Evolutionary conservation across 2,797 vertebrate species (phyloP), one percentile per base, ranked within the genome.

Genomic region (Notoglanidium macrostoma): DNA sequence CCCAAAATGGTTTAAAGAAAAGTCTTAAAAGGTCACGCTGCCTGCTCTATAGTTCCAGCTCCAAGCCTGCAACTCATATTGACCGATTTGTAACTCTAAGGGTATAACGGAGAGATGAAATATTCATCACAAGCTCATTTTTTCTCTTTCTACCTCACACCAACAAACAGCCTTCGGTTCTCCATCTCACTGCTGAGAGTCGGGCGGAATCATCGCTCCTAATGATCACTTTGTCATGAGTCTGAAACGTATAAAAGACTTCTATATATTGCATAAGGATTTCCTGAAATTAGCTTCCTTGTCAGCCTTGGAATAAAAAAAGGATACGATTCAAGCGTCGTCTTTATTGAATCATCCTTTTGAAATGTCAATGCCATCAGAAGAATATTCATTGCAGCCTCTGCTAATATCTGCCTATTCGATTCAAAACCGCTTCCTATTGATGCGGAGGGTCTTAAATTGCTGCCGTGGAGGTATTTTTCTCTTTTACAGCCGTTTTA

Each of bases 231-330:
- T 67, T 85, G 11, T 63, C 46, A 49, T 15, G 59, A 83, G 7
- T 68, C 49, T 49, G 68, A 68, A 21, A 44, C 55, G 65, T 35
- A 49, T 83, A 83, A 83, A 83, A 54, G 19, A 54, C 81, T 68
- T n/a, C n/a, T 83, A 67, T 29, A 68, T 68, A 35, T 26, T 26
- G 67, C 82, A 70, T 84, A 55, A 70, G 12, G 67, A 70, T 84
- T 70, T 72, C 82, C 49, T 84, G 46, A 40, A 84, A 84, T 84
- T 70, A 84, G 29, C 65, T 84, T 70, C 35, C 82, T 55, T 84
- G 65, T 70, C 82, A 72, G 49, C 29, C 49, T 84, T 46, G 46
- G 7, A 7, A n/a, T 23, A 32, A 44, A 21, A 26, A 72, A 84
- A 26, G 21, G 10, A 70, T 72, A 84, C 35, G 46, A 55, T 57